Evolutionary conservation across 2,888 invertebrate species (phyloP), one percentile per base, ranked within the genome.

Genomic region (Listrodromus nycthemerus): DNA sequence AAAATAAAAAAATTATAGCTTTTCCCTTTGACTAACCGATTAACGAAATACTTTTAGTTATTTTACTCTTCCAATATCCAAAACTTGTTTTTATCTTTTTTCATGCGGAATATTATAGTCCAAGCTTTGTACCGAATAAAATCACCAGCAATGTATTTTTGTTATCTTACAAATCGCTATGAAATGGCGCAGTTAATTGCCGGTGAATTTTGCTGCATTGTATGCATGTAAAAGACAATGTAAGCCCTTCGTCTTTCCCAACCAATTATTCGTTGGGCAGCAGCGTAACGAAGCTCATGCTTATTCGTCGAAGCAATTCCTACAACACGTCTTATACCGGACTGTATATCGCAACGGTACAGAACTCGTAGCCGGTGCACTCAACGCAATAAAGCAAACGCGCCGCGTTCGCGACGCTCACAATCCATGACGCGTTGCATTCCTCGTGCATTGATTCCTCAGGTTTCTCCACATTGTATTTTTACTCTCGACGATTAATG

Each of bases 401-500:
- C 21, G 33, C 41, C 70, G 41, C 50, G 63, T 41, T 69, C 30
- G 61, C 45, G 30, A 61, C 16, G 19, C 19, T 74, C 69, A 55
- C 45, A 19, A 27, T 76, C 55, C 61, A 16, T 69, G 74, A 80
- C 69, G 80, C 45, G 41, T 45, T 41, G 58, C 69, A 69, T 75
- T 63, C 74, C 74, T n/a, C 74, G 74, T 16, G 48, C 67, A 75
- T 71, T 71, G 76, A 73, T 82, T 82, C 30, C 67, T 24, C 19
- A 33, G 10, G 55, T 55, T 24, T 33, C 55, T 75, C 41, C 21
- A 73, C 82, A 77, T 82, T 82, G 77, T 61, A 73, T 48, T 82
- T 81, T 82, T 82, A 82, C 48, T 55, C 58, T 41, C 37, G 66
- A 48, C 71, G 66, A 71, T 82, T 77, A 77, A 71, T 13, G 77